Conservation (phyloP, 2,888 invertebrate species). For the Andrena hattorfiana region DNA sequence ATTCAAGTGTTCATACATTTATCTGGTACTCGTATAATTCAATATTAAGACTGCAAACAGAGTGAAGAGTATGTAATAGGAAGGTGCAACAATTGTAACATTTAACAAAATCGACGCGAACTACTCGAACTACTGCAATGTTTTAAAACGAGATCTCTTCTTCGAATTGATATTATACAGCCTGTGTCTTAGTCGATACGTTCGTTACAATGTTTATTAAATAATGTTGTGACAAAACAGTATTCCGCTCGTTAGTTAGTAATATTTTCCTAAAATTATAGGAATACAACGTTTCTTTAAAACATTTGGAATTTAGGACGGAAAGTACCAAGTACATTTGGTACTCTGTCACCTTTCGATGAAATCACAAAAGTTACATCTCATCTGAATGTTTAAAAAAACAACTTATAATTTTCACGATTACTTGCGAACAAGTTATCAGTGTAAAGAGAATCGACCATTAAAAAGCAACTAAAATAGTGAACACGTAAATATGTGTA, state of each 20-base stretch:
- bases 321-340: background rate
- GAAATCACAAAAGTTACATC: background rate
- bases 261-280: background rate
- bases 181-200: background rate
- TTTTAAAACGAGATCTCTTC: background rate
- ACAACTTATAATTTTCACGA: background rate
- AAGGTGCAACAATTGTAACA: background rate
- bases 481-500: background rate
- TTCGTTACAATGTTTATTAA: too few relatives aligned
- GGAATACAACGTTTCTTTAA: background rate
- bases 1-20: slow-evolving; percentile 15
- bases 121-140: background rate
- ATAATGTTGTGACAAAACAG: too few relatives aligned
- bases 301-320: background rate
- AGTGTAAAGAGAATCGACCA: background rate
- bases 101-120: background rate
- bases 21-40: background rate
- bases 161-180: background rate
- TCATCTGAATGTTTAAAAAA: background rate
- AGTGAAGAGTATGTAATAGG: background rate
- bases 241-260: background rate
- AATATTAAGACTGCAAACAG: slow-evolving; percentile 18
- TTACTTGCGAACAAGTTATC: background rate
- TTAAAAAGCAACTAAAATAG: background rate
- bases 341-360: background rate